Evolutionary conservation across 2,797 vertebrate species (phyloP).

Genomic region (Kryptolebias ocellatus): DNA sequence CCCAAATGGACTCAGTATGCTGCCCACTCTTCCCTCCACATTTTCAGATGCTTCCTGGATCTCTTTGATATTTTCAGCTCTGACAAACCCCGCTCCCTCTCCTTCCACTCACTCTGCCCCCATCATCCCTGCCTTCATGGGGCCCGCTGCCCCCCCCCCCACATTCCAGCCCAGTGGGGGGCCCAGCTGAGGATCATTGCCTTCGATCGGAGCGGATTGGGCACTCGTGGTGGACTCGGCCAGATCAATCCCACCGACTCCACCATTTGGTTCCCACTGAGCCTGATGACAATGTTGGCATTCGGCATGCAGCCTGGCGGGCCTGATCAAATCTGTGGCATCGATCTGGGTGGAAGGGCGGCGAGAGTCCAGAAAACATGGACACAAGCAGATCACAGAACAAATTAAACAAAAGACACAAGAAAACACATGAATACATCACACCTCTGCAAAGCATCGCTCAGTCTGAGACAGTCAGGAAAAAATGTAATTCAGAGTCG

Average conservation of each 20-base stretch:
- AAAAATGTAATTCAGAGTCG: constrained; percentile 1
- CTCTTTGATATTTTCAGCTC: constrained; percentile 75
- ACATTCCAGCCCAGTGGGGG: constrained; percentile 66
- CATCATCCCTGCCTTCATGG: constrained; percentile 33
- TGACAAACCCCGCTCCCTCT: constrained; percentile 18
- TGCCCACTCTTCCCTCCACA: constrained; percentile 63
- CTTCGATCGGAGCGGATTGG: constrained; percentile 76
- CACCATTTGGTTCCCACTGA: constrained; percentile 83
- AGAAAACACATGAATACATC: constrained; percentile 25
- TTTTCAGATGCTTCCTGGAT: constrained; percentile 65
- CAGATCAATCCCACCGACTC: constrained; percentile 82
- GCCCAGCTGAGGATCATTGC: constrained; percentile 80
- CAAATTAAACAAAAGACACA: constrained; percentile 42
- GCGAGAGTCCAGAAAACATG: constrained; percentile 55
- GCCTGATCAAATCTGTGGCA: constrained; percentile 81
- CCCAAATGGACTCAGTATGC: constrained; percentile 61
- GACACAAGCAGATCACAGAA: constrained; percentile 37
- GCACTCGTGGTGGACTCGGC: constrained; percentile 69
- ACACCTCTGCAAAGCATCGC: not conserved
- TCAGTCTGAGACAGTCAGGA: constrained; percentile 20
- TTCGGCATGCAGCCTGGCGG: constrained; percentile 79
- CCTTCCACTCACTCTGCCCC: constrained; percentile 19
- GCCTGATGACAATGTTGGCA: constrained; percentile 85
- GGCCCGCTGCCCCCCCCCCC: constrained; percentile 20
- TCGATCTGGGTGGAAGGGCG: constrained; percentile 69